Percentiles rank a stretch among this genome's conserved stretches.
phyloP scores from a whole-genome alignment of 1,140 invertebrate genomes.

The Drosophila equinoxialis region DNA sequence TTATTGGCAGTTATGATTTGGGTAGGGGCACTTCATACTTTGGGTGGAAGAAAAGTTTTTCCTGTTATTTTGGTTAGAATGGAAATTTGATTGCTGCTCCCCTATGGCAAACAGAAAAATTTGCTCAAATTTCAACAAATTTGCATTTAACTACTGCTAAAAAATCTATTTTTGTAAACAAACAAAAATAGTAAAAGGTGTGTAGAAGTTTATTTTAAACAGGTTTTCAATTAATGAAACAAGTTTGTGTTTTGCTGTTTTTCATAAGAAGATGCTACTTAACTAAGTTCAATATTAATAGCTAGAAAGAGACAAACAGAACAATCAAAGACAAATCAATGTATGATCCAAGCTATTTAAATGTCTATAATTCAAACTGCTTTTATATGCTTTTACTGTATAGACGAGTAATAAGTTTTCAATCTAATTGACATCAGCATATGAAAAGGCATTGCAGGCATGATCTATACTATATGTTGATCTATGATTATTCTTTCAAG shows the following conservation, averaged over 20 bases:
- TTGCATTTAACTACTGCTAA: not conserved
- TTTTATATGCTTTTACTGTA: not conserved
- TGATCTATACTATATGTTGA: no score
- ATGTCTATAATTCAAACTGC: not conserved
- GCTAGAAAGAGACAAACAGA: not conserved
- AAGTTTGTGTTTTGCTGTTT: not conserved
- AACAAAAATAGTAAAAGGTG: not conserved
- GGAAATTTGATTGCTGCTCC: conserved; percentile 10
- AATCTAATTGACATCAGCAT: conserved; percentile 2
- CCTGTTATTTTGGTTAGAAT: conserved; percentile 18
- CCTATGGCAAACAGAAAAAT: not conserved
- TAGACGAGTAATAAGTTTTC: not conserved
- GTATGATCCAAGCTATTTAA: conserved; percentile 4
- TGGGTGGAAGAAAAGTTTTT: conserved; percentile 9
- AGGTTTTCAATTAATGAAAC: conserved; percentile 12
- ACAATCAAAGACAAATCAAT: not conserved
- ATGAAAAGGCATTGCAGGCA: not conserved
- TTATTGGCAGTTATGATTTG: conserved; percentile 22
- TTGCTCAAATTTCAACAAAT: conserved; percentile 6
- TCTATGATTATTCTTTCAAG: no score
- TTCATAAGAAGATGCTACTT: not conserved
- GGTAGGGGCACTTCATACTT: not conserved
- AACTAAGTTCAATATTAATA: not conserved
- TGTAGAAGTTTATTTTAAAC: not conserved
- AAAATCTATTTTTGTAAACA: not conserved